Evolutionary conservation across 2,888 invertebrate genomes (phyloP), one percentile per base, ranked within the genome.

Genomic region (Zaprionus lineosus): DNA sequence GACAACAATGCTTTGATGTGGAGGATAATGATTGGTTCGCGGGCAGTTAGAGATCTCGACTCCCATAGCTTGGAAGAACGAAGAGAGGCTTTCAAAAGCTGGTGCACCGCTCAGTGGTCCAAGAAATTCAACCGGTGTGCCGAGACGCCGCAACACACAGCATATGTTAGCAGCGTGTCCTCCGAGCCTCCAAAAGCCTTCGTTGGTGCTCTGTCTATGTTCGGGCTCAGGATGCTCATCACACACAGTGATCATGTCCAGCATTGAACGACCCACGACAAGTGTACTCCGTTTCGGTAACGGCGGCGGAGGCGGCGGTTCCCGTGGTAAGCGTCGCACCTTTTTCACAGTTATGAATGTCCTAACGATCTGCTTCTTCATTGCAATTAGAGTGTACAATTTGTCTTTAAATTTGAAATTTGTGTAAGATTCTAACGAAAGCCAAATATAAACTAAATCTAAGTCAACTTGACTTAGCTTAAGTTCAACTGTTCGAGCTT

Each of bases 131-230:
- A 92, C 91, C 0, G 53, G 31, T 1, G 89, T 89, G 8, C 92
- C 92, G 3, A 94, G 87, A 28, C 92, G 76, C 0, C 92, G 91
- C 21, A 94, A 86, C 0, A 94, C 93, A 0, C 92, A 92, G 59
- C 92, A 92, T 56, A 91, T 92, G 83, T 94, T 94, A 3, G 93
- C 91, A 1, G 94, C 94, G 90, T 94, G 94, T 5, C 94, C 94
- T 15, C 94, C 94, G 63, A 93, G 90, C 77, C 92, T 92, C 92
- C 93, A 93, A 61, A 90, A 88, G 57, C 92, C 92, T 7, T 90
- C 91, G 0, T 90, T 66, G 51, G 91, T 92, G 66, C 92, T 92
- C 63, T 91, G 91, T 77, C 93, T 93, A 1, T 91, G 90, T 78
- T 82, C 84, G 0, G 94, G 93, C 79, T 93, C 56, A 0, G 94